These are phyloP conservation scores for Tetranychus truncatus DNA, from an alignment of 2,888 invertebrate species.

Conservation along the genomic window DNA sequence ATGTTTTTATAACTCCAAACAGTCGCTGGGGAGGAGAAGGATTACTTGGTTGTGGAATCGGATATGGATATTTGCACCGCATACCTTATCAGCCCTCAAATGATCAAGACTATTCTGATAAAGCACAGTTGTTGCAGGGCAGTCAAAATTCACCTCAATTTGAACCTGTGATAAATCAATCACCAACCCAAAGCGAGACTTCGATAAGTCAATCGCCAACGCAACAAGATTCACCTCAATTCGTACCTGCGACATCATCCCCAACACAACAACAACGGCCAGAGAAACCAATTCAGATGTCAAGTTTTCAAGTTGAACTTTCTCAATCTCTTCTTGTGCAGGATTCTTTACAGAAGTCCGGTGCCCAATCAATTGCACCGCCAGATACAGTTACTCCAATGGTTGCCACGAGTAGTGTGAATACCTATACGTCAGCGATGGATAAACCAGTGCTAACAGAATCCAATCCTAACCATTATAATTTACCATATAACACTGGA, in stretches of 20 bases:
- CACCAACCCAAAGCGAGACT: no score
- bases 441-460: neutral
- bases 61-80: conserved; percentile 93
- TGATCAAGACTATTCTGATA: neutral
- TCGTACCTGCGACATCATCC: no score
- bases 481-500: neutral
- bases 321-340: no score
- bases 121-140: neutral
- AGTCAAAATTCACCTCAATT: neutral
- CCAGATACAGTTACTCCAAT: neutral
- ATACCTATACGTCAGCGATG: neutral
- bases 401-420: neutral
- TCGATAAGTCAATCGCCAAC: no score
- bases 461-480: neutral
- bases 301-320: no score
- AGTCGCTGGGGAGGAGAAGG: conserved; percentile 32
- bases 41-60: conserved; percentile 95
- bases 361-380: neutral
- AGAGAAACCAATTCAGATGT: neutral
- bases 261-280: no score
- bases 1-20: conserved; percentile 83
- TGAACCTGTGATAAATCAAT: no score
- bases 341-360: no score
- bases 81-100: conserved; percentile 48
- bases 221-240: no score